Evolutionary conservation across 2,888 invertebrate genomes (phyloP).

Genomic region (Masnerella sp.): DNA sequence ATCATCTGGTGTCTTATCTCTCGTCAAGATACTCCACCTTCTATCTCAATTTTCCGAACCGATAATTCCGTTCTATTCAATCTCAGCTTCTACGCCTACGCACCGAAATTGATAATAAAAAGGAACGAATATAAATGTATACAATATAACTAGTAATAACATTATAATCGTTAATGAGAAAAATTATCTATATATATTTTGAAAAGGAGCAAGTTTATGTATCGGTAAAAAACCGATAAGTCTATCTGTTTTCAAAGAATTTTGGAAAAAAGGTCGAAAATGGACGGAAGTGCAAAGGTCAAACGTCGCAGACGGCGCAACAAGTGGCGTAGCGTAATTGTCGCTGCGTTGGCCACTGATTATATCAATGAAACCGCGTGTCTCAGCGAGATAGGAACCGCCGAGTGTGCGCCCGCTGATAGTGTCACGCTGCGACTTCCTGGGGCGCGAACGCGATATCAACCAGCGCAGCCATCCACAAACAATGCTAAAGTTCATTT

Average conservation of each 20-base stretch:
- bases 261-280: background rate
- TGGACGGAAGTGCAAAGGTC: slow-evolving; percentile 31
- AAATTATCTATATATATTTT: too few relatives aligned
- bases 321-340: slow-evolving; percentile 63
- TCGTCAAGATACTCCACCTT: slow-evolving; percentile 9
- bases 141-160: too few relatives aligned
- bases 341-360: slow-evolving; percentile 61
- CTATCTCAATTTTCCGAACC: slow-evolving; percentile 1
- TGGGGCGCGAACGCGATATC: too few relatives aligned
- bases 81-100: too few relatives aligned
- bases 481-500: background rate
- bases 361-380: slow-evolving; percentile 64
- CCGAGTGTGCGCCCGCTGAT: slow-evolving; percentile 68
- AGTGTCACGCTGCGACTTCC: slow-evolving; percentile 70
- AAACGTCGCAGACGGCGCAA: slow-evolving; percentile 50
- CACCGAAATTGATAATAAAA: too few relatives aligned
- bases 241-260: too few relatives aligned
- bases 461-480: background rate
- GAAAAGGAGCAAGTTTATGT: too few relatives aligned
- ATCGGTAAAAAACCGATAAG: too few relatives aligned
- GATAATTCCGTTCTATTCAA: slow-evolving; percentile 9
- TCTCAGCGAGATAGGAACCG: slow-evolving; percentile 66
- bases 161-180: too few relatives aligned
- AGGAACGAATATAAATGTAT: too few relatives aligned
- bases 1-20: background rate